Conservation (phyloP, 1,140 invertebrate species). For the Globodera rostochiensis region DNA sequence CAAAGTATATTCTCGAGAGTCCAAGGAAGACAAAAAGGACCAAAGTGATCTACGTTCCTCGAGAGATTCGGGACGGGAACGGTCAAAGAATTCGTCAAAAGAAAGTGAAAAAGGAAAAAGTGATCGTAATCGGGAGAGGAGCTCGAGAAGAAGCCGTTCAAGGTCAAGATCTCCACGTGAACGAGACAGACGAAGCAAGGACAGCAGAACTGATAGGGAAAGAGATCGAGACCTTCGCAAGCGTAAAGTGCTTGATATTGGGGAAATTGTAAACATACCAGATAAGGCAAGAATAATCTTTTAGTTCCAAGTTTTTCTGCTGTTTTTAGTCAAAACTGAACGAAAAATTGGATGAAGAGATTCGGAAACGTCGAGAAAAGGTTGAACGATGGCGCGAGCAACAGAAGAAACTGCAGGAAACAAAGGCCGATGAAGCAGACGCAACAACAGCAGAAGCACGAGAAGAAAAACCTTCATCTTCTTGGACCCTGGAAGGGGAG, state of each 20-base stretch:
- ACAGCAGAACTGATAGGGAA: background rate
- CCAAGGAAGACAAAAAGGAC: slow-evolving; percentile 3
- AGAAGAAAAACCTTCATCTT: slow-evolving; percentile 57
- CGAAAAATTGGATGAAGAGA: slow-evolving; percentile 81
- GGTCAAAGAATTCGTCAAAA: background rate
- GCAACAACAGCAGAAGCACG: background rate
- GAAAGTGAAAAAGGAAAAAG: slow-evolving; percentile 5
- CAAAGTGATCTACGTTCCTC: background rate
- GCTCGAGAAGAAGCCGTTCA: slow-evolving; percentile 11
- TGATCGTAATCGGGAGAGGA: slow-evolving; percentile 5
- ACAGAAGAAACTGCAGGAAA: slow-evolving; percentile 69
- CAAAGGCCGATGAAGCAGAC: slow-evolving; percentile 29
- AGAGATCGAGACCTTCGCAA: background rate
- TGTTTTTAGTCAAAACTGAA: slow-evolving; percentile 36
- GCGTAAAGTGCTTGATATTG: slow-evolving; percentile 23
- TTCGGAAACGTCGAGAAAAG: slow-evolving; percentile 89
- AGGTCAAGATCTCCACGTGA: slow-evolving; percentile 10
- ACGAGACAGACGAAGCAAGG: slow-evolving; percentile 14
- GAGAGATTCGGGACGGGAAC: background rate
- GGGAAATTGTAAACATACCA: slow-evolving; percentile 30
- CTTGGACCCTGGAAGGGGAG: slow-evolving; percentile 51
- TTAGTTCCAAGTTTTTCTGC: background rate
- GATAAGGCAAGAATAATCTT: slow-evolving; percentile 16
- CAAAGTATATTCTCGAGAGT: slow-evolving; percentile 24
- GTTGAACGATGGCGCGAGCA: slow-evolving; percentile 89